Base-by-base conservation (phyloP, 2,888 invertebrate genomes). In the Stegana nigrithorax region DNA sequence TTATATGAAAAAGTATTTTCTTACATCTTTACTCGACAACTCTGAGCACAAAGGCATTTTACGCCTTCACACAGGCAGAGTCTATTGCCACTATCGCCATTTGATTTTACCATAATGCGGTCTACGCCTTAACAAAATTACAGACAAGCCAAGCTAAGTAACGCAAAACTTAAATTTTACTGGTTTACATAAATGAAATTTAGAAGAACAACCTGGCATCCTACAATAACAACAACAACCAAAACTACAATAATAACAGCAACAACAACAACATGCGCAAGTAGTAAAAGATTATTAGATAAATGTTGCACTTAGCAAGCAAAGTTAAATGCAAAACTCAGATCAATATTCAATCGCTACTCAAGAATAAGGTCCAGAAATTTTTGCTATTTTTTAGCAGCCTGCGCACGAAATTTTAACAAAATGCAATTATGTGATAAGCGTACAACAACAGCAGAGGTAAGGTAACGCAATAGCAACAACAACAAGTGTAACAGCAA, bases 351-450 rank as follows among this genome's bases (percentile, higher is more conserved):
- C 42, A 61, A 25, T 23, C 27, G 5, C 23, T 26, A 58, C 44
- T 26, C 44, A 25, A 36, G 45, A 32, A 32, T 12, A 32, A 32
- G 12, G n/a, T n/a, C n/a, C 12, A 32, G 32, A 32, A 32, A n/a
- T n/a, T n/a, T n/a, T n/a, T n/a, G n/a, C n/a, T n/a, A n/a, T n/a
- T n/a, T n/a, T n/a, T n/a, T n/a, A n/a, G n/a, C n/a, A n/a, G n/a
- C n/a, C n/a, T n/a, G n/a, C n/a, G 47, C 70, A 72, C 70, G 72
- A 72, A 71, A 69, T 32, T 69, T 70, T 69, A 69, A 69, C 69
- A 69, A 71, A n/a, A 71, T 71, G 83, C 81, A 81, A 81, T 81
- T 83, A 83, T 78, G 68, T 74, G 83, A 83, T 81, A 75, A 71
- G 66, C 66, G 64, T 62, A 69, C 62, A 66, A 58, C 63, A 55